These are phyloP conservation scores for Alaudala cheleensis DNA, from an alignment of 2,113 vertebrate genomes.

Conservation along the genomic window DNA sequence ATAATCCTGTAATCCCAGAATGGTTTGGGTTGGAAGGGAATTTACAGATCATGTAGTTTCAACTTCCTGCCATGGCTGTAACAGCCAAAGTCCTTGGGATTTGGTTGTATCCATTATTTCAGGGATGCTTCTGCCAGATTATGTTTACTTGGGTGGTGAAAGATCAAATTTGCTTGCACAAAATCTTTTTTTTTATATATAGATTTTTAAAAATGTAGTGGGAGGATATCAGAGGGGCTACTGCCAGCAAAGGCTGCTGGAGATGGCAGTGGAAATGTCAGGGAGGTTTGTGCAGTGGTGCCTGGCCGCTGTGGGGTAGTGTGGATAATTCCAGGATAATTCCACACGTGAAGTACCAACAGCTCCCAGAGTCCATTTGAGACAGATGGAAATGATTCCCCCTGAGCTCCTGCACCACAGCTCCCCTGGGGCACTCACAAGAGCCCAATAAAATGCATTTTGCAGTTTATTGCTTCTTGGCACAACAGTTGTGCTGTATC, in stretches of 20 bases:
- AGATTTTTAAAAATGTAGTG: background rate
- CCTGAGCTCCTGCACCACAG: background rate
- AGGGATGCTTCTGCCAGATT: background rate
- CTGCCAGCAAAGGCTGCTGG: constrained; percentile 1
- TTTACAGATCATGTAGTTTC: background rate
- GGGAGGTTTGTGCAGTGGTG: background rate
- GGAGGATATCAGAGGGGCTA: background rate
- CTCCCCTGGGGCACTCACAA: background rate
- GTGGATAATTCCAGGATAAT: background rate
- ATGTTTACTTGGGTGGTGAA: background rate
- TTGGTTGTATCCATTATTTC: background rate
- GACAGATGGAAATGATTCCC: background rate
- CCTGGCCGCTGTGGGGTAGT: background rate
- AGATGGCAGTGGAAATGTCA: background rate
- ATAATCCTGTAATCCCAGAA: background rate
- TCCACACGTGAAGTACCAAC: background rate
- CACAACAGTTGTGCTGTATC: background rate
- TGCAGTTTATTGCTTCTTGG: background rate
- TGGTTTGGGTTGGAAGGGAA: background rate
- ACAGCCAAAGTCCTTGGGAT: background rate
- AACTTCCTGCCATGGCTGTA: background rate
- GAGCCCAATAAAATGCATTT: background rate
- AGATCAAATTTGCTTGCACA: background rate
- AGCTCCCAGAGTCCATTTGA: background rate
- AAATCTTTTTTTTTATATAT: background rate